Evolutionary conservation across 2,113 vertebrate genomes (phyloP).

Genomic region (Myotis yumanensis): DNA sequence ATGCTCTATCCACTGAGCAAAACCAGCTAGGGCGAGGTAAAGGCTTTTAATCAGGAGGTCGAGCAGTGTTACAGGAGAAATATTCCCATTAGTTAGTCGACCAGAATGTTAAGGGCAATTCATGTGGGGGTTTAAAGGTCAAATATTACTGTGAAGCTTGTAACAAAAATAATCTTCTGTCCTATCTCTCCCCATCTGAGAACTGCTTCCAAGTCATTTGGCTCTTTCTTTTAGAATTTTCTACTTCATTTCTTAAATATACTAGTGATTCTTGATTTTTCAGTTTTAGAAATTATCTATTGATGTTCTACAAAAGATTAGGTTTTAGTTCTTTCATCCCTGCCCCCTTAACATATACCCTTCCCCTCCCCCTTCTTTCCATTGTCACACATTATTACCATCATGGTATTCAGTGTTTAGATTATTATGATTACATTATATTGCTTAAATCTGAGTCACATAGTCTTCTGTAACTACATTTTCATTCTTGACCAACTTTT

Average conservation of each 20-base stretch:
- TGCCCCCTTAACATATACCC: not conserved
- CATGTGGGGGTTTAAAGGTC: not conserved
- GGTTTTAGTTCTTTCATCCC: not conserved
- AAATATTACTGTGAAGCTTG: not conserved
- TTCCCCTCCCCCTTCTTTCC: not conserved
- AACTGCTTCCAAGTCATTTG: not conserved
- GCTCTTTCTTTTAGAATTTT: conserved; percentile 13
- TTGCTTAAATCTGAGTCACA: not conserved
- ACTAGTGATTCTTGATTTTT: conserved; percentile 35
- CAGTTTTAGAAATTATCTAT: not conserved
- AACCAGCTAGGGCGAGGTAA: not conserved
- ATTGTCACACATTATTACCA: not conserved
- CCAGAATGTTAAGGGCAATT: not conserved
- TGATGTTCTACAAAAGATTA: not conserved
- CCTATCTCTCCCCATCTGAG: not conserved
- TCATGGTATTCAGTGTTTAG: not conserved
- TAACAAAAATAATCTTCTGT: not conserved
- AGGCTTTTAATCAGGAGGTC: not conserved
- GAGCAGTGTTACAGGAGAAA: not conserved
- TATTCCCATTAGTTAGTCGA: not conserved
- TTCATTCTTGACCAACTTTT: not conserved
- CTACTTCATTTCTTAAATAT: not conserved
- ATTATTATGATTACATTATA: not conserved
- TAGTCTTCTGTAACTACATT: not conserved
- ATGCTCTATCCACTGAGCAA: too few species aligned